These are phyloP conservation scores for Xyrichtys novacula DNA, from an alignment of 2,797 vertebrate species.

Conservation along the genomic window DNA sequence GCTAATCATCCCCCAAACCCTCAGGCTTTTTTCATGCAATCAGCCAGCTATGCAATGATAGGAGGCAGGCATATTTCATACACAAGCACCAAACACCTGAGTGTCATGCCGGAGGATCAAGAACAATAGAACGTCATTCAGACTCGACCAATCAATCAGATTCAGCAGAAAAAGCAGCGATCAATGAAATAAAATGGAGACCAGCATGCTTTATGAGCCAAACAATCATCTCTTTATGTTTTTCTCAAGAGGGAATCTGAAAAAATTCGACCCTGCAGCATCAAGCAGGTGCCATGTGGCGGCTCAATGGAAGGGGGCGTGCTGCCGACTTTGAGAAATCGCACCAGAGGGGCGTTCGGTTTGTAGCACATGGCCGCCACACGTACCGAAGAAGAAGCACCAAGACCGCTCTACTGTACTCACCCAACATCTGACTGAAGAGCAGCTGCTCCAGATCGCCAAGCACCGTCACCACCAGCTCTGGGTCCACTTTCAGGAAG, in stretches of 20 bases:
- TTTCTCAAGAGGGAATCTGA: conserved; percentile 6
- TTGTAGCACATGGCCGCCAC: conserved; percentile 52
- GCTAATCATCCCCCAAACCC: conserved; percentile 44
- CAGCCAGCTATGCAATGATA: conserved; percentile 38
- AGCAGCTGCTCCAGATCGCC: conserved; percentile 98
- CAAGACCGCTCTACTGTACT: conserved; percentile 77
- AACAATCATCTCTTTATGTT: conserved; percentile 20
- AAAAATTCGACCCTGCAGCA: conserved; percentile 56
- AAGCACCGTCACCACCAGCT: conserved; percentile 97
- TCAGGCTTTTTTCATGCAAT: conserved; percentile 53
- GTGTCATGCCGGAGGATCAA: conserved; percentile 37
- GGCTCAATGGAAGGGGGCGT: conserved; percentile 68
- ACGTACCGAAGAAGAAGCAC: conserved; percentile 2
- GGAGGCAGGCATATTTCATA: conserved; percentile 37
- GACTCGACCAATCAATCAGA: neutral
- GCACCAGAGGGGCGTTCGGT: conserved; percentile 32
- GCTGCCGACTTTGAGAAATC: conserved; percentile 38
- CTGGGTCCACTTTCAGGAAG: conserved; percentile 98
- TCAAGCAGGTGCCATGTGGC: conserved; percentile 63
- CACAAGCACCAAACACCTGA: conserved; percentile 38
- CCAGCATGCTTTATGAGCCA: conserved; percentile 46
- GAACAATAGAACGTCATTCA: conserved; percentile 61
- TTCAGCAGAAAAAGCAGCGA: conserved; percentile 13
- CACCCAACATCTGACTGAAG: conserved; percentile 99
- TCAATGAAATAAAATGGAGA: conserved; percentile 38